Percentiles rank a stretch among this genome's conserved stretches.
phyloP scores from a whole-genome alignment of 1,140 invertebrate species.

The Chymomyza costata region DNA sequence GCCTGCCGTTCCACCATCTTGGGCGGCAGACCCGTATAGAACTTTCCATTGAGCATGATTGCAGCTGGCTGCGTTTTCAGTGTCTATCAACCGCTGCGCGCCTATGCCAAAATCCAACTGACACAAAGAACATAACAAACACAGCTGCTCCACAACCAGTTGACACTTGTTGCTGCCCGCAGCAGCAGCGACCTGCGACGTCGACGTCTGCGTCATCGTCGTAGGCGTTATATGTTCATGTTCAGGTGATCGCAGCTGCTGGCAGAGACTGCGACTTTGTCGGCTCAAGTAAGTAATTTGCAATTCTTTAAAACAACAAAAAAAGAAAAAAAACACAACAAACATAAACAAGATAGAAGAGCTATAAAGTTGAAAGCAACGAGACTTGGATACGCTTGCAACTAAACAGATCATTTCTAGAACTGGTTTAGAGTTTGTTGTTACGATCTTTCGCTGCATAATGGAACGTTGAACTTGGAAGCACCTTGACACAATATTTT shows the following conservation, averaged over 20 bases:
- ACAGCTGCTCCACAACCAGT: conserved; percentile 9
- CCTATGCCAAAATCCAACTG: conserved; percentile 42
- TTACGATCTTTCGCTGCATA: too few relatives aligned
- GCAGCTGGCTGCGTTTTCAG: conserved; percentile 9
- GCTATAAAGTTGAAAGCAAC: conserved; percentile 11
- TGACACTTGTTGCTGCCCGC: conserved; percentile 5
- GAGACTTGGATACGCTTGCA: too few relatives aligned
- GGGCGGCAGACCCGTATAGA: conserved; percentile 68
- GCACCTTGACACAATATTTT: too few relatives aligned
- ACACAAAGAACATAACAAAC: conserved; percentile 43
- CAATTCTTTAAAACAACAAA: conserved; percentile 63
- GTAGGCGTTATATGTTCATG: conserved; percentile 55
- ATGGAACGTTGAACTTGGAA: too few relatives aligned
- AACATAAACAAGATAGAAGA: conserved; percentile 44
- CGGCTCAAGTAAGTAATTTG: conserved; percentile 62
- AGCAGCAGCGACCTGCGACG: conserved; percentile 6
- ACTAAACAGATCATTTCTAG: too few relatives aligned
- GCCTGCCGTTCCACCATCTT: conserved; percentile 59
- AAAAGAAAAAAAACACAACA: conserved; percentile 10
- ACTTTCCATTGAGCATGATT: conserved; percentile 67
- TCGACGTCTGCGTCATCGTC: conserved; percentile 31
- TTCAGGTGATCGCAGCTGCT: conserved; percentile 37
- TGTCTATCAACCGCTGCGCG: conserved; percentile 27
- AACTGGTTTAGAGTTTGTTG: too few relatives aligned
- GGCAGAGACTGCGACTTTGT: not conserved